Evolutionary conservation across 2,113 vertebrate species (phyloP).

Genomic region (Xiphophorus hellerii): DNA sequence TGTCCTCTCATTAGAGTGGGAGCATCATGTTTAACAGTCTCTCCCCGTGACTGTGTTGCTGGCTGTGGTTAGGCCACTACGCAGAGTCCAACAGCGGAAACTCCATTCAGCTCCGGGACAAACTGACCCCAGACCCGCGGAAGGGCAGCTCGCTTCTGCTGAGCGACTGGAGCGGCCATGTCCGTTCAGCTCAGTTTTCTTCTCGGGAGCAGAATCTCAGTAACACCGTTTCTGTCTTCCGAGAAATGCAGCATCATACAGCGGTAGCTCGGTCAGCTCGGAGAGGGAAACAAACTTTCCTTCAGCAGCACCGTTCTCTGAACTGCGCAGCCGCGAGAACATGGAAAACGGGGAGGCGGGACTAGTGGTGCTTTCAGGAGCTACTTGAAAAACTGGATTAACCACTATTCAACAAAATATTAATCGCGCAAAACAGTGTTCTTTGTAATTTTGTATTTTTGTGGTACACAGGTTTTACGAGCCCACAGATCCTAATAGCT

Average conservation of each 20-base stretch:
- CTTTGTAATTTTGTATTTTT: background rate
- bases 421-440: background rate
- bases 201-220: background rate
- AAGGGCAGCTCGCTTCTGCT: constrained; percentile 23
- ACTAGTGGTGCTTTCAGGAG: constrained; percentile 25
- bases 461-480: background rate
- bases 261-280: constrained; percentile 3
- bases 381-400: background rate
- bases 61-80: constrained; percentile 41
- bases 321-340: constrained; percentile 50
- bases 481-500: background rate
- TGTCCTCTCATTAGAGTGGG: constrained; percentile 10
- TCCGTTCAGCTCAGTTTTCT: constrained; percentile 4
- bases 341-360: constrained; percentile 39
- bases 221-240: background rate
- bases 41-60: background rate
- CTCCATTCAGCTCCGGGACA: constrained; percentile 52
- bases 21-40: constrained; percentile 29
- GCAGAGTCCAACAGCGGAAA: constrained; percentile 49
- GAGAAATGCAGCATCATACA: constrained; percentile 13
- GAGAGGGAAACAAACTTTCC: constrained; percentile 69
- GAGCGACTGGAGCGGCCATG: constrained; percentile 40
- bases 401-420: background rate
- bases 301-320: constrained; percentile 21
- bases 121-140: constrained; percentile 48